Evolutionary conservation across 2,113 vertebrate species (phyloP), one percentile per base, ranked within the genome.

Genomic region (Okapia johnstoni): DNA sequence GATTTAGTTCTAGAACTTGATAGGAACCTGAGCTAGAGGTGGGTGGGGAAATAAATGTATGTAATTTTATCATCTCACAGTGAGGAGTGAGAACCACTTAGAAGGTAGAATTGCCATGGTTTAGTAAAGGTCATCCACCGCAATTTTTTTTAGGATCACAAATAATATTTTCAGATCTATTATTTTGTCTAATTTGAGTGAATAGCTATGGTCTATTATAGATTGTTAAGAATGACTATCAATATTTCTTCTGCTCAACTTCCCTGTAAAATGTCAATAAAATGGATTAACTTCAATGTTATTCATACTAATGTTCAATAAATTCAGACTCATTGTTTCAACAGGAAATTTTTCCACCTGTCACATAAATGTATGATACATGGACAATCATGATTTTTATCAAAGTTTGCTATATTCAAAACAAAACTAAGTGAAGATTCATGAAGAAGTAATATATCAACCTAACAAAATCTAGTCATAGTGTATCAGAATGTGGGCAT

Each of bases 341-440:
- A 93, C 4, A 76, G 21, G n/a, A 93, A 92, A 92, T 80, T 83
- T 92, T 23, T 21, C 46, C 63, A 94, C 84, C 14, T 93, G 77
- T 79, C 50, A 55, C 60, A 86, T 36, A 91, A 91, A 79, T 83
- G 87, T 91, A 94, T 95, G 58, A n/a, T 87, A 88, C 61, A 15
- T 87, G 36, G 43, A 16, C 14, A 96, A 92, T 66, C 21, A 77
- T 90, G 50, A 87, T 61, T 95, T 96, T 96, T 89, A 85, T 60
- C 90, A 40, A 94, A 66, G 90, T 89, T 96, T 93, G 95, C 61
- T 92, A 57, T 94, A 63, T 89, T 93, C 96, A 66, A 97, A 96
- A 48, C 91, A 83, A 92, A 97, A 76, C 26, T 77, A 95, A 94
- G 86, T 94, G 93, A 88, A 79, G 54, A 89, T 93, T 93, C 25